A percentile compares a stretch with the other conserved stretches of the same genome.
These are phyloP conservation scores for Ctenicera cuprea DNA, from an alignment of 2,888 invertebrate genomes.

Conservation along the genomic window DNA sequence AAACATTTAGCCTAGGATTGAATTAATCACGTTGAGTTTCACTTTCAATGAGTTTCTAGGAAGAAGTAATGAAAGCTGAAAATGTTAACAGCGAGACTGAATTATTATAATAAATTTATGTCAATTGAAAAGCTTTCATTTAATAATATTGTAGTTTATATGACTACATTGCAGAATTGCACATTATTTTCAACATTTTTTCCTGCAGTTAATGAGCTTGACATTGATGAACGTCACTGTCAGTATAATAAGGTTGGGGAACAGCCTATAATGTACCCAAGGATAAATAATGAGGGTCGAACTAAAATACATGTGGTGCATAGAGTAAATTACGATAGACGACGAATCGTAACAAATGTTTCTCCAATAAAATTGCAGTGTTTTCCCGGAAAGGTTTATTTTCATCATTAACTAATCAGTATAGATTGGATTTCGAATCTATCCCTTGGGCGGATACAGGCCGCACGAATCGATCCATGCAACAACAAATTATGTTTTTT, in stretches of 20 bases:
- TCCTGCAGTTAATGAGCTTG: background rate
- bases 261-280: constrained; percentile 15
- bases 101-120: too few species aligned
- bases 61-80: too few species aligned
- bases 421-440: constrained; percentile 57
- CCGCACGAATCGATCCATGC: constrained; percentile 37
- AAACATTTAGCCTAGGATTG: too few species aligned
- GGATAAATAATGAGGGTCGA: constrained; percentile 31
- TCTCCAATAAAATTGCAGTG: constrained; percentile 53
- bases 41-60: too few species aligned
- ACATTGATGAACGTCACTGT: background rate
- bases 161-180: too few species aligned
- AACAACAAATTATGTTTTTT: constrained; percentile 44
- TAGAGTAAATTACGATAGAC: constrained; percentile 55
- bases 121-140: too few species aligned
- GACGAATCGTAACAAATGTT: constrained; percentile 57
- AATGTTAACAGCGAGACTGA: too few species aligned
- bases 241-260: constrained; percentile 2
- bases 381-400: constrained; percentile 56
- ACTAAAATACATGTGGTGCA: constrained; percentile 56
- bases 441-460: constrained; percentile 52
- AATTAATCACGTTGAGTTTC: too few species aligned
- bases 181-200: background rate
- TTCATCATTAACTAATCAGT: constrained; percentile 61
- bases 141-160: too few species aligned